Conservation (phyloP, 2,113 vertebrate species). For the Aviceda subcristata region DNA sequence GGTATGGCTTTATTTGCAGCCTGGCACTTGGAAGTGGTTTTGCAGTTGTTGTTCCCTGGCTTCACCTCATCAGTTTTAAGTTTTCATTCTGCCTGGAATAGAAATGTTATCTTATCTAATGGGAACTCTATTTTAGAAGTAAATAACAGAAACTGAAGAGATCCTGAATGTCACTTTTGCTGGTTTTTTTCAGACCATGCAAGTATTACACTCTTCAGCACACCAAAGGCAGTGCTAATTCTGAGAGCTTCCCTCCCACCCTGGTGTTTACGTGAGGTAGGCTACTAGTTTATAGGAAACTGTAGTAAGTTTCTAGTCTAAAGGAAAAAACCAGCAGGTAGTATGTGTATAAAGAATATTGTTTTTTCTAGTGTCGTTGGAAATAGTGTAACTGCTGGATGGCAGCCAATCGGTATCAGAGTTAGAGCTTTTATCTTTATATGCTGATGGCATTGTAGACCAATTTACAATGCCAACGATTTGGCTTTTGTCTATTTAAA, state of each 20-base stretch:
- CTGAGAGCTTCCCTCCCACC: background rate
- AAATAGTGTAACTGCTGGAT: background rate
- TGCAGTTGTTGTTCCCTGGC: background rate
- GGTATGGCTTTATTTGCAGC: background rate
- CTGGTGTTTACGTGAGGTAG: background rate
- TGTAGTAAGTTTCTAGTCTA: background rate
- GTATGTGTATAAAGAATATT: background rate
- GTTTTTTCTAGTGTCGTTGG: background rate
- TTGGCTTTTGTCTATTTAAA: background rate
- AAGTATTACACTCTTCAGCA: background rate
- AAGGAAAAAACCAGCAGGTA: background rate
- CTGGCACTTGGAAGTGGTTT: background rate
- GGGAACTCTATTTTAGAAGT: background rate
- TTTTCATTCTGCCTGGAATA: background rate
- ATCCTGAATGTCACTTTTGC: background rate
- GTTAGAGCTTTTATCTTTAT: background rate
- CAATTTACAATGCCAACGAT: background rate
- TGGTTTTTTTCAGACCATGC: background rate
- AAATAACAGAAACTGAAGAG: background rate
- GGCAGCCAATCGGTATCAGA: background rate
- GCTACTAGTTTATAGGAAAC: background rate
- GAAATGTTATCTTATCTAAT: background rate
- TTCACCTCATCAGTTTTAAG: background rate
- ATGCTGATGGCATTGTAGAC: background rate
- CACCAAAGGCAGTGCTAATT: background rate